Base-by-base conservation (phyloP, 2,113 vertebrate species). In the Lipophrys pholis region DNA sequence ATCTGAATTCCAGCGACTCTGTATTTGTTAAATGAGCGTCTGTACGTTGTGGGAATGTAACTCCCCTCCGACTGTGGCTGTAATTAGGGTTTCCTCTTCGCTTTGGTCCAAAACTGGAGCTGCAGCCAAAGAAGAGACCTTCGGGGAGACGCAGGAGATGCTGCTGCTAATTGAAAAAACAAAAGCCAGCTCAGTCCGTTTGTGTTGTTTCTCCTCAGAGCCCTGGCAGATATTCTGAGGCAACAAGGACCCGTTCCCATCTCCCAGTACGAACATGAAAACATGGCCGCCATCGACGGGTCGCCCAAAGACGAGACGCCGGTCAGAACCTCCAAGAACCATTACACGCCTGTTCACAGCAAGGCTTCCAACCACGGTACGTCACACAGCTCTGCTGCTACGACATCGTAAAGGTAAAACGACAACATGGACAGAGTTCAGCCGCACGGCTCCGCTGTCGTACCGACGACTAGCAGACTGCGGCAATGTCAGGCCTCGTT, bases 271-370 rank as follows among this genome's bases (percentile, higher is more conserved):
- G 97, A 99, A 82, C 94, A 97, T 84, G 97, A 99, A 88, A 95
- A 96, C 86, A 95, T 97, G 45, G 94, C 94, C 2, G 95, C 94
- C 12, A 94, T 97, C 5, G 94, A 97, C 62, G 94, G 95, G 66
- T 98, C 97, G 52, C 95, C 97, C 82, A 97, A 99, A 94, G 97
- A 98, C 54, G 97, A 95, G 90, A 98, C 97, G 0, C 97, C 97
- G 0, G 93, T 98, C 76, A 91, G 97, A 77, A 96, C 95, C 10
- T 94, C 92, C 54, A 99, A 98, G 95, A 99, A 98, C 85, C 97
- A 98, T 55, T 99, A 98, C 91, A 99, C 98, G 0, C 98, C 98
- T 0, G 95, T 99, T 53, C 96, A 97, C 73, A 76, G 91, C 1
- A 92, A 94, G 85, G 93, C 95, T 56, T 93, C 92, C 51, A 97